Evolutionary conservation across 2,888 invertebrate genomes (phyloP).

Genomic region (Bedellia somnulentella): DNA sequence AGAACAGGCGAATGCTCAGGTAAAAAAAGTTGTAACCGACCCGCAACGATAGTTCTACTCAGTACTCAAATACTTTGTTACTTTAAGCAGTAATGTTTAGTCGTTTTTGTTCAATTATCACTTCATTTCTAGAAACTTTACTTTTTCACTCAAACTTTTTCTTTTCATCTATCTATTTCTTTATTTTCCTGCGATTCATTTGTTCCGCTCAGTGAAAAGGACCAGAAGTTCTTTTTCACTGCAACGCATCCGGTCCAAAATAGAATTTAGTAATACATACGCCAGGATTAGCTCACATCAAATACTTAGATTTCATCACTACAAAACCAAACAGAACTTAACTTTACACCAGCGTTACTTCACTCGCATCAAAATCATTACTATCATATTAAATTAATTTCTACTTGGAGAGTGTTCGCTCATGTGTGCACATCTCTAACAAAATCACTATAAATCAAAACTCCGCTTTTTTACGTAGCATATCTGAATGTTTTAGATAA

Average conservation of each 20-base stretch:
- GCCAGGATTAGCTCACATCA: too few relatives aligned
- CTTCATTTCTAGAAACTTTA: conserved; percentile 48
- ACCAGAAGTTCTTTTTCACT: too few relatives aligned
- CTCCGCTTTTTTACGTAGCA: too few relatives aligned
- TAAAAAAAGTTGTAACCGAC: conserved; percentile 59
- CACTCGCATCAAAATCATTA: conserved; percentile 53
- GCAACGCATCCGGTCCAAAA: too few relatives aligned
- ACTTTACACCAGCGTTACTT: conserved; percentile 53
- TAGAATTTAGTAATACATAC: too few relatives aligned
- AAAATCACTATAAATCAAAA: too few relatives aligned
- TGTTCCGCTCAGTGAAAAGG: conserved; percentile 44
- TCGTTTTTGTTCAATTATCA: conserved; percentile 47
- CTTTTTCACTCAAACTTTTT: conserved; percentile 38
- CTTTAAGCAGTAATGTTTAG: conserved; percentile 43
- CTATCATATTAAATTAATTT: too few relatives aligned
- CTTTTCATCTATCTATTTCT: conserved; percentile 24
- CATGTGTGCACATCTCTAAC: too few relatives aligned
- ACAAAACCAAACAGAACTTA: conserved; percentile 47
- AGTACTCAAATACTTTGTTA: conserved; percentile 12
- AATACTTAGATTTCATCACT: conserved; percentile 43
- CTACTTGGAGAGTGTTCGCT: too few relatives aligned
- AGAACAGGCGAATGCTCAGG: conserved; percentile 69
- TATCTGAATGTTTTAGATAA: too few relatives aligned
- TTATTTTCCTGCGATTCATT: conserved; percentile 30
- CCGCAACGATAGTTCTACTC: conserved; percentile 45